Percentiles rank a stretch among this genome's conserved stretches.
phyloP scores from a whole-genome alignment of 2,797 vertebrate genomes.

The Halcyon badia region DNA sequence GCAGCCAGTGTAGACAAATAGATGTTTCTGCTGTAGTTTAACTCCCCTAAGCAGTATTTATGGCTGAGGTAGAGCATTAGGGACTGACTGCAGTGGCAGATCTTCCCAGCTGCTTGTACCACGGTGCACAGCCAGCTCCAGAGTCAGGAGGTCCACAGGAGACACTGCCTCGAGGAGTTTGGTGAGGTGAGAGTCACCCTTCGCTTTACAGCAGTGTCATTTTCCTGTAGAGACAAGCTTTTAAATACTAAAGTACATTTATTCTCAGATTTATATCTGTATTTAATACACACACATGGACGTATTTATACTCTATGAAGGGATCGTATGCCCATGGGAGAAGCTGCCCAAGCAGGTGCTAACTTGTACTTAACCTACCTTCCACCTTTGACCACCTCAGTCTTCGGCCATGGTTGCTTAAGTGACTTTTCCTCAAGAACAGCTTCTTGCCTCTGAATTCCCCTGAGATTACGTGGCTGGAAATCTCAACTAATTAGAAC shows the following conservation, averaged over 20 bases:
- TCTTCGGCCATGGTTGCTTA: neutral
- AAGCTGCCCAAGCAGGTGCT: neutral
- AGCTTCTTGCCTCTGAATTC: neutral
- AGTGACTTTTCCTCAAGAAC: neutral
- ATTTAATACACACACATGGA: neutral
- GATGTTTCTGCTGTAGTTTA: neutral
- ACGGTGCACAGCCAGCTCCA: accelerated
- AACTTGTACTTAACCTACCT: neutral
- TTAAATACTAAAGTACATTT: neutral
- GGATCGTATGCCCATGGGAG: neutral
- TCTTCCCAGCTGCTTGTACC: neutral
- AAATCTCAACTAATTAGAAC: constrained; percentile 15
- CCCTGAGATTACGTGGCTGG: neutral
- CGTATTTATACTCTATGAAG: neutral
- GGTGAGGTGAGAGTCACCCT: neutral
- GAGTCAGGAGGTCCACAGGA: neutral
- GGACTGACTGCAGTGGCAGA: neutral
- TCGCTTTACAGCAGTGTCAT: neutral
- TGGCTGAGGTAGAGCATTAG: neutral
- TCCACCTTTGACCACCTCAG: constrained; percentile 23
- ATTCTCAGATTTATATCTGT: neutral
- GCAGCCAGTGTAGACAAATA: constrained; percentile 16
- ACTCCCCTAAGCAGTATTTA: neutral
- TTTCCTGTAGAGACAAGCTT: neutral
- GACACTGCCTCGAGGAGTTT: neutral